Evolutionary conservation across 2,113 vertebrate genomes (phyloP).

Genomic region (Gambusia holbrooki): DNA sequence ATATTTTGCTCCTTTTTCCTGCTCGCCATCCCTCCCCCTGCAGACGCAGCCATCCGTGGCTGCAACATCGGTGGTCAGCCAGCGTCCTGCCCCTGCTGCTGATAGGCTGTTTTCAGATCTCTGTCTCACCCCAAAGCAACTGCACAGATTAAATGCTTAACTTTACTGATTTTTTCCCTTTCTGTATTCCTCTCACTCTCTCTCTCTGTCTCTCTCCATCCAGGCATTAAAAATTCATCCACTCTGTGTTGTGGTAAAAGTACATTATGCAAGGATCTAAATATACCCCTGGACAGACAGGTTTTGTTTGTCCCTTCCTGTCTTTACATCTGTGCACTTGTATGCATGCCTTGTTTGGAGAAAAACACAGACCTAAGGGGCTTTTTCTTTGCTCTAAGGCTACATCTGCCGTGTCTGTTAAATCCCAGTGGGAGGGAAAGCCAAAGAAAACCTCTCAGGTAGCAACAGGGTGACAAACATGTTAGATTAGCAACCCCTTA

Average conservation of each 20-base stretch:
- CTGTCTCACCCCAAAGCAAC: constrained; percentile 67
- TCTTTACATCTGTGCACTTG: constrained; percentile 49
- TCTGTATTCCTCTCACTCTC: constrained; percentile 25
- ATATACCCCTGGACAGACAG: constrained; percentile 67
- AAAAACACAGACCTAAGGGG: constrained; percentile 8
- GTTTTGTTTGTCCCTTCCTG: constrained; percentile 62
- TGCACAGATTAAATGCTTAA: constrained; percentile 78
- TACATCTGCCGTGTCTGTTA: constrained; percentile 44
- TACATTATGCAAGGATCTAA: constrained; percentile 80
- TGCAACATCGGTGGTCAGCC: constrained; percentile 47
- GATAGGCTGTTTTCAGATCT: constrained; percentile 58
- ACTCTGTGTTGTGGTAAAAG: constrained; percentile 79
- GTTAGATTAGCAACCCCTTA: constrained; percentile 25
- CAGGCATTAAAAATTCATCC: constrained; percentile 79
- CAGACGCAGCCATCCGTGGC: constrained; percentile 59
- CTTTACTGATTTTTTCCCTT: constrained; percentile 62
- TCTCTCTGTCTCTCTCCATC: constrained; percentile 36
- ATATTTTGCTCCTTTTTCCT: constrained; percentile 38
- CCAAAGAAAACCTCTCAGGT: constrained; percentile 45
- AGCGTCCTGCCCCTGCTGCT: constrained; percentile 41
- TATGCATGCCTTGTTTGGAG: constrained; percentile 18
- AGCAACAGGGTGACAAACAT: constrained; percentile 37
- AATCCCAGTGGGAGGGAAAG: constrained; percentile 48
- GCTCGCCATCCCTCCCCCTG: constrained; percentile 34
- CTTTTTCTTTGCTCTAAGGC: constrained; percentile 33